Evolutionary conservation across 2,113 vertebrate species (phyloP).

Genomic region (Mirza zaza): DNA sequence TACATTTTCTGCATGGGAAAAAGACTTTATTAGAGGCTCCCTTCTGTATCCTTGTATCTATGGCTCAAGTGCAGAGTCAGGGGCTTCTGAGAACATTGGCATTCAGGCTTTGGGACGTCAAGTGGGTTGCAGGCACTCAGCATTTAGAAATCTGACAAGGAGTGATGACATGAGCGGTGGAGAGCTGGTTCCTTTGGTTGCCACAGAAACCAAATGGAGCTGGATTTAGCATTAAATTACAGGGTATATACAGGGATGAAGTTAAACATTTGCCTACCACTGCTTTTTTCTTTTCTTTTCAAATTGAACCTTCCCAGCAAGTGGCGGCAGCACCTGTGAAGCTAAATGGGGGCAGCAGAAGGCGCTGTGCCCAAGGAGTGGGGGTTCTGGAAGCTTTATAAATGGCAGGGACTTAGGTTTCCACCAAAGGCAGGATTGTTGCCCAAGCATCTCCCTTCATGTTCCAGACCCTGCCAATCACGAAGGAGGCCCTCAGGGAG

Average conservation of each 20-base stretch:
- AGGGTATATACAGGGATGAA: slow-evolving; percentile 29
- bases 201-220: slow-evolving; percentile 62
- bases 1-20: neutral
- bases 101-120: neutral
- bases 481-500: neutral
- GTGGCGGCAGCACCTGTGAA: neutral
- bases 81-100: neutral
- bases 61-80: neutral
- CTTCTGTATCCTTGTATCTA: neutral
- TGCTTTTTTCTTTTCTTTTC: slow-evolving; percentile 43
- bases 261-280: slow-evolving; percentile 41
- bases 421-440: neutral
- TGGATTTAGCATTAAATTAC: slow-evolving; percentile 67
- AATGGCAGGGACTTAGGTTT: neutral
- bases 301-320: neutral
- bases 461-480: neutral
- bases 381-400: neutral
- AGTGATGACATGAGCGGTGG: neutral
- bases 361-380: neutral
- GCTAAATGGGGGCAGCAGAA: neutral
- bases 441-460: neutral
- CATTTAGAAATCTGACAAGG: neutral
- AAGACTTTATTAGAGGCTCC: neutral
- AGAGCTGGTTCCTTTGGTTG: slow-evolving; percentile 62
- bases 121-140: neutral